Evolutionary conservation across 1,140 invertebrate genomes (phyloP).

Genomic region (Doryteuthis pealeii): DNA sequence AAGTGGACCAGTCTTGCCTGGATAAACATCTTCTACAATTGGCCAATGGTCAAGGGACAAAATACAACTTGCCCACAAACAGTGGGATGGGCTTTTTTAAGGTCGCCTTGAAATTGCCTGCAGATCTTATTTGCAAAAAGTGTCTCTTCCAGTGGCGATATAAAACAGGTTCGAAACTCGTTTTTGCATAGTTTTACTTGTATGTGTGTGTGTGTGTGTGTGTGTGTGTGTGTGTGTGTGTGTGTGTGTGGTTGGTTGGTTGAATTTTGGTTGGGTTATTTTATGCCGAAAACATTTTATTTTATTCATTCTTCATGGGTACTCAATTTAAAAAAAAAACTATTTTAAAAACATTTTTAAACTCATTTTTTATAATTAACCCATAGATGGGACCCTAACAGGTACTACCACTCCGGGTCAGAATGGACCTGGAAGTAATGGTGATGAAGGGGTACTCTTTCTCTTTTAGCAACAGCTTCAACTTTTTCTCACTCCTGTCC

Average conservation of each 20-base stretch:
- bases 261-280: too few relatives aligned
- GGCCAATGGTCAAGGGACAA: slow-evolving; percentile 56
- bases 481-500: neutral
- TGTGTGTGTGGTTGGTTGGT: too few relatives aligned
- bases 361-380: too few relatives aligned
- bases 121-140: slow-evolving; percentile 36
- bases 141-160: slow-evolving; percentile 53
- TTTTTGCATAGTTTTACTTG: neutral
- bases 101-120: slow-evolving; percentile 30
- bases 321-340: too few relatives aligned
- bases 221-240: neutral
- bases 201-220: too few relatives aligned
- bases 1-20: slow-evolving; percentile 65
- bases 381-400: too few relatives aligned
- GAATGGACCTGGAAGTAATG: too few relatives aligned
- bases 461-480: neutral
- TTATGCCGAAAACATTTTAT: too few relatives aligned
- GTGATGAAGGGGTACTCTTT: too few relatives aligned
- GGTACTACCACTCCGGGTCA: too few relatives aligned
- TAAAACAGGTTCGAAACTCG: slow-evolving; percentile 35
- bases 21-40: slow-evolving; percentile 60
- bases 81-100: slow-evolving; percentile 21
- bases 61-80: slow-evolving; percentile 25
- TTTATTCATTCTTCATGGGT: too few relatives aligned
- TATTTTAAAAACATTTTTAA: too few relatives aligned